These are phyloP conservation scores for Meda fulgida DNA, from an alignment of 2,797 vertebrate species.

Conservation along the genomic window DNA sequence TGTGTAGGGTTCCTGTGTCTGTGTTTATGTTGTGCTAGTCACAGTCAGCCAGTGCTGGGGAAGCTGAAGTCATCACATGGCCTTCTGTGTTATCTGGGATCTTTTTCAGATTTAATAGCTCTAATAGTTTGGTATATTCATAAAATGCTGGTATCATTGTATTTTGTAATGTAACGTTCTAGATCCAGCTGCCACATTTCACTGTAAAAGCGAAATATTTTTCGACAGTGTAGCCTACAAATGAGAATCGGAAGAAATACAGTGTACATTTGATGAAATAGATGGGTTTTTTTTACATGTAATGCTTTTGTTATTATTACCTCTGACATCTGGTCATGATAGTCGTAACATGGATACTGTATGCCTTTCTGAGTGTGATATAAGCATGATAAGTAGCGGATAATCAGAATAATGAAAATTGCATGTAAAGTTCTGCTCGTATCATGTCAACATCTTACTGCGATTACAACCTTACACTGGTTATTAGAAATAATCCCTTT, in stretches of 20 bases:
- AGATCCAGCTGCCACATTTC: neutral
- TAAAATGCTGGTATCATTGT: neutral
- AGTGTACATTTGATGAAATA: neutral
- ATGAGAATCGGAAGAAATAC: neutral
- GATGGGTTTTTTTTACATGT: neutral
- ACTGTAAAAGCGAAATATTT: neutral
- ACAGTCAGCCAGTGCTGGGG: neutral
- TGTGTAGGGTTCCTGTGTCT: too few relatives aligned
- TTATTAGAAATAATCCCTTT: too few relatives aligned
- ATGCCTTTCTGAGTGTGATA: too few relatives aligned
- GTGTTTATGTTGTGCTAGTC: conserved; percentile 1
- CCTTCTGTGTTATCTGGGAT: neutral
- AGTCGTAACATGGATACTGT: too few relatives aligned
- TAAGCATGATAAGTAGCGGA: too few relatives aligned
- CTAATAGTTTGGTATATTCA: neutral
- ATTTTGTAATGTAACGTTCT: neutral
- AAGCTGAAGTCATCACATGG: neutral
- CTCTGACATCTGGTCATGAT: too few relatives aligned
- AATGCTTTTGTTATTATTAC: neutral
- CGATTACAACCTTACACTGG: too few relatives aligned
- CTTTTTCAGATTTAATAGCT: neutral
- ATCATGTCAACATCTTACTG: too few relatives aligned
- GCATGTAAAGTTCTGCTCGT: too few relatives aligned
- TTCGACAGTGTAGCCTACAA: neutral
- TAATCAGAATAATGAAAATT: too few relatives aligned